Evolutionary conservation across 2,797 vertebrate genomes (phyloP).

Genomic region (Percopsis omiscomaycus): DNA sequence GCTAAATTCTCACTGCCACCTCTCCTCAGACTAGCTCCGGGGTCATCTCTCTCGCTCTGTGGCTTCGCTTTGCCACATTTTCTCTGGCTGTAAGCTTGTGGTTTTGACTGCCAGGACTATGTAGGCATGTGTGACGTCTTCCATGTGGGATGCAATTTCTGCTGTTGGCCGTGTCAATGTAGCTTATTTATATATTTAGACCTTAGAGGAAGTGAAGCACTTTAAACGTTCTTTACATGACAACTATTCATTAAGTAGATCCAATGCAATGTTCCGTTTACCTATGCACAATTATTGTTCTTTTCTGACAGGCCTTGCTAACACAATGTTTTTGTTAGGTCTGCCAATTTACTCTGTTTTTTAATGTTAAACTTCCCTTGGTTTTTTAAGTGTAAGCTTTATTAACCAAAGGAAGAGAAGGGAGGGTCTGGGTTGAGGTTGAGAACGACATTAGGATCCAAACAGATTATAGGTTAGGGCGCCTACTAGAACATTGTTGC

Average conservation of each 20-base stretch:
- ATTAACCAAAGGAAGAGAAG: too few relatives aligned
- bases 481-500: too few relatives aligned
- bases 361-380: too few relatives aligned
- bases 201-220: constrained; percentile 47
- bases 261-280: constrained; percentile 2
- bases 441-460: too few relatives aligned
- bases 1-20: constrained; percentile 20
- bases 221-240: constrained; percentile 46
- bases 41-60: constrained; percentile 23
- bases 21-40: constrained; percentile 29
- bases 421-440: too few relatives aligned
- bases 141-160: constrained; percentile 26
- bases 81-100: constrained; percentile 8
- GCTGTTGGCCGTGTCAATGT: constrained; percentile 31
- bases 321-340: too few relatives aligned
- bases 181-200: constrained; percentile 48
- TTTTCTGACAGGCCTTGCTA: too few relatives aligned
- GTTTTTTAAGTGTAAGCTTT: too few relatives aligned
- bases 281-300: too few relatives aligned
- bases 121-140: constrained; percentile 36
- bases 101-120: constrained; percentile 43
- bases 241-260: constrained; percentile 7
- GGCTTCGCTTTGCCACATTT: constrained; percentile 28
- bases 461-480: too few relatives aligned
- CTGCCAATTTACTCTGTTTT: too few relatives aligned